Evolutionary conservation across 2,113 vertebrate species (phyloP).

Genomic region (Progne subis): DNA sequence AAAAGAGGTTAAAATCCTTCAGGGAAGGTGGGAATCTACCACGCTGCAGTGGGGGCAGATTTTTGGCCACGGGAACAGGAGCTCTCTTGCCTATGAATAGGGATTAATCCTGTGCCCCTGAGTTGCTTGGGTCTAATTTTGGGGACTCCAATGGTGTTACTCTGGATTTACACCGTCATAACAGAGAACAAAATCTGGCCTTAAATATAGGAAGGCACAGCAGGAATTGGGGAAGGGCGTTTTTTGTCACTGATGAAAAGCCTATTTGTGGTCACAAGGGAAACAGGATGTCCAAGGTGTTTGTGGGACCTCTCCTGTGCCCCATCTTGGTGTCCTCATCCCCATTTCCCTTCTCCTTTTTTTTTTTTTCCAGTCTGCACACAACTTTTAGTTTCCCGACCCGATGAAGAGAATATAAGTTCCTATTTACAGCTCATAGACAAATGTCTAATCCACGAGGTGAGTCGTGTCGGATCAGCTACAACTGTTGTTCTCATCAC

Average conservation of each 20-base stretch:
- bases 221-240: constrained; percentile 13
- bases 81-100: not conserved
- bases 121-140: constrained; percentile 18
- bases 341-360: not conserved
- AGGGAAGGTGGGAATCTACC: not conserved
- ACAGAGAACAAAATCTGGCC: constrained; percentile 20
- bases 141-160: not conserved
- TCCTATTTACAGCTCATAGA: constrained; percentile 98
- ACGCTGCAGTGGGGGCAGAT: not conserved
- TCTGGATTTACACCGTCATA: constrained; percentile 3
- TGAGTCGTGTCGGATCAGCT: constrained; percentile 60
- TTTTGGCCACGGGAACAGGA: not conserved
- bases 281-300: not conserved
- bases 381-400: constrained; percentile 94
- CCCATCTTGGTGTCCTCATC: not conserved
- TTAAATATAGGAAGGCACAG: constrained; percentile 59
- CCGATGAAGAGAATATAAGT: constrained; percentile 97
- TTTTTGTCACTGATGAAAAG: not conserved
- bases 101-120: not conserved
- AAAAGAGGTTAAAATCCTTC: not conserved
- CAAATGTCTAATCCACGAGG: constrained; percentile 97
- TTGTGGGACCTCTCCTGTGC: not conserved
- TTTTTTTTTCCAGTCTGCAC: constrained; percentile 86
- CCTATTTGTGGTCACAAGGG: not conserved
- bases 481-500: constrained; percentile 24